Evolutionary conservation across 2,113 vertebrate genomes (phyloP), one percentile per base, ranked within the genome.

Genomic region (Tychaedon coryphoeus): DNA sequence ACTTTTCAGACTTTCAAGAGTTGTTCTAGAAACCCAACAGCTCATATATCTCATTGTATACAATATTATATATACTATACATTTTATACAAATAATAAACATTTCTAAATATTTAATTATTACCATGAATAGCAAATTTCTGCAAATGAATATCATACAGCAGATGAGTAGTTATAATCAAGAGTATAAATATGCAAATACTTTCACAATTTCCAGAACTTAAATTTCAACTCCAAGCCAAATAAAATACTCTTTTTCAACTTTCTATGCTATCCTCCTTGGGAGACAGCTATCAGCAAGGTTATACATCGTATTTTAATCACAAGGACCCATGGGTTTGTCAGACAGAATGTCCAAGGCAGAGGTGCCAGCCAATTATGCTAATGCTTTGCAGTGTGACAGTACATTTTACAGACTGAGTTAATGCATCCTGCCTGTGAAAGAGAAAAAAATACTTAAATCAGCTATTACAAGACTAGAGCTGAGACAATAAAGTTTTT

Each of bases 251-350:
- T 22, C 14, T 60, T 85, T 79, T 90, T 79, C 36, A 90, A 26
- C 36, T 78, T 91, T 42, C 43, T 38, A 19, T 43, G 38, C 42
- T 89, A 6, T 82, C 58, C 24, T 87, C 24, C 60, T 79, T 76
- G 58, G 54, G 45, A 89, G 66, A 92, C 58, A 85, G 77, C 42
- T 91, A 92, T 91, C 50, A 92, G 70, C 50, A 85, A 95, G 71
- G 50, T 76, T 97, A 90, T 88, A 79, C 38, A 94, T 94, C 79
- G 54, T 82, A 91, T 88, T 95, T 91, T 95, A 94, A 93, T 96
- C 84, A 86, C 47, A 85, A 87, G 50, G 53, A 82, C 77, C 85
- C 77, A 50, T 66, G 70, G 84, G 42, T 95, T 88, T 90, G 42
- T 87, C 33, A 90, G 77, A 86, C 81, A 94, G 81, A 92, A 87